Conservation (phyloP, 1,140 invertebrate species). For the Calliphora vicina region DNA sequence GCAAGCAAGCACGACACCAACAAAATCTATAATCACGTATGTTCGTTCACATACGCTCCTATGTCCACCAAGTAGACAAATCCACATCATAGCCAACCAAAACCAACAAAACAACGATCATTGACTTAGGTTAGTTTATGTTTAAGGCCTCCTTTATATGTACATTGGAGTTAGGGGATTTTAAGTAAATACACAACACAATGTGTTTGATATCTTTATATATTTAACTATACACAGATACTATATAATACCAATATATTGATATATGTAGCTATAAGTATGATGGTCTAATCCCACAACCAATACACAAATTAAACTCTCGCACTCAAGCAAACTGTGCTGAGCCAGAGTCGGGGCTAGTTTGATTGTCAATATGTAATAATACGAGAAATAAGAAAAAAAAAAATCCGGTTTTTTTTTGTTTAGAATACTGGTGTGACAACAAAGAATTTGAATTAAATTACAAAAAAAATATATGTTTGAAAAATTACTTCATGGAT, state of each 20-base stretch:
- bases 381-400: background rate
- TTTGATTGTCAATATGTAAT: background rate
- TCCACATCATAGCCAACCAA: no score
- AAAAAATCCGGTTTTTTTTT: slow-evolving; percentile 5
- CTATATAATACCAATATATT: background rate
- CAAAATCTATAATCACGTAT: no score
- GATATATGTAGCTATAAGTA: background rate
- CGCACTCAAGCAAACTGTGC: background rate
- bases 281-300: background rate
- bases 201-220: background rate
- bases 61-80: no score
- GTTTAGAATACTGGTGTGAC: slow-evolving; percentile 6
- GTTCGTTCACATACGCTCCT: no score
- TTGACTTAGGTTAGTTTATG: slow-evolving; percentile 3
- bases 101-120: background rate
- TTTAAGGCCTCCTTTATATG: background rate
- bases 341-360: background rate
- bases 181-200: background rate
- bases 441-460: background rate
- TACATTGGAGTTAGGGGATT: background rate
- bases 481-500: no score
- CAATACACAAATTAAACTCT: background rate
- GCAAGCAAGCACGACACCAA: no score
- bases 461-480: background rate
- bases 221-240: background rate